Evolutionary conservation across 2,888 invertebrate species (phyloP).

Genomic region (Tuberolachnus salignus): DNA sequence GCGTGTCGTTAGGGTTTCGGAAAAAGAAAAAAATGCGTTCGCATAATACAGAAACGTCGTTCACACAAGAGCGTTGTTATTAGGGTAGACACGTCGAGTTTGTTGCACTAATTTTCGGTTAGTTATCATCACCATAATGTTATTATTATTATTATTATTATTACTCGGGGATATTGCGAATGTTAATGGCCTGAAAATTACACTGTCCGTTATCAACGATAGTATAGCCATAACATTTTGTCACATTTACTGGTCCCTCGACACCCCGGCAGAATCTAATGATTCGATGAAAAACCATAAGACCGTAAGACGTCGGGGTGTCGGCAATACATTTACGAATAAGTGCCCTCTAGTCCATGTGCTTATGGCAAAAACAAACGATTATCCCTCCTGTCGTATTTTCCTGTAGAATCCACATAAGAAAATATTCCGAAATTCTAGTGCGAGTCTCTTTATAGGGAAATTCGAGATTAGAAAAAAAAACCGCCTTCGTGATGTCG

Average conservation of each 20-base stretch:
- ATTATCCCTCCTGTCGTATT: no score
- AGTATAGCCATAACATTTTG: neutral
- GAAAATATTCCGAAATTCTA: no score
- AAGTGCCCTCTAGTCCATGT: neutral
- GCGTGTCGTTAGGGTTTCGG: no score
- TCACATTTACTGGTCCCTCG: neutral
- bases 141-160: no score
- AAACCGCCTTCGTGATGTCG: no score
- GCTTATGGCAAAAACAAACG: no score
- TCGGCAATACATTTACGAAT: neutral
- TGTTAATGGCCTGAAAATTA: slow-evolving; percentile 16
- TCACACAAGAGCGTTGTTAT: neutral
- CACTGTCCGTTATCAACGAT: slow-evolving; percentile 3
- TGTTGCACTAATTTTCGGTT: neutral
- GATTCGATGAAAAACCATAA: slow-evolving; percentile 15
- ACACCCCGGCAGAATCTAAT: neutral
- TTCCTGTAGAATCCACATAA: no score
- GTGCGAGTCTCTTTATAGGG: no score
- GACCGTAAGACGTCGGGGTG: neutral
- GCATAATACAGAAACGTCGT: neutral
- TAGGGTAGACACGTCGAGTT: slow-evolving; percentile 10
- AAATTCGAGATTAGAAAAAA: no score
- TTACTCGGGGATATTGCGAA: neutral
- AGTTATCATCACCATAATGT: no score
- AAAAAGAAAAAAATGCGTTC: no score